A percentile compares a stretch with the other conserved stretches of the same genome.
phyloP scores from a whole-genome alignment of 2,888 invertebrate species.

The Eilema griseolum region DNA sequence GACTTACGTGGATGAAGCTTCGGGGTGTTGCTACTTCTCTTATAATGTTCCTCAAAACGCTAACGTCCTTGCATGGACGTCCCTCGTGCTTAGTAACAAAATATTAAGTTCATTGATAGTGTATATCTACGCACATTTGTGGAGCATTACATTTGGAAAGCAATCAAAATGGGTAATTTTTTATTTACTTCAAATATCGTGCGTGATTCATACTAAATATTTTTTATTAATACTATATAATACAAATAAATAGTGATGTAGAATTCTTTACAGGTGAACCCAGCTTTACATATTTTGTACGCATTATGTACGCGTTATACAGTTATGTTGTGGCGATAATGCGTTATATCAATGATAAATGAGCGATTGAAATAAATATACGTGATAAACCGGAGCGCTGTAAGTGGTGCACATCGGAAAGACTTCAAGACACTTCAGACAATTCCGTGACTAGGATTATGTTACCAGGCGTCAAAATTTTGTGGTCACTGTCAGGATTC shows the following conservation, averaged over 20 bases:
- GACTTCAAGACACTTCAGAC: too few relatives aligned
- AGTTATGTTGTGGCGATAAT: slow-evolving; percentile 61
- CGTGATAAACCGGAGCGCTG: slow-evolving; percentile 54
- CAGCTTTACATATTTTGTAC: slow-evolving; percentile 37
- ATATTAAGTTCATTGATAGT: background rate
- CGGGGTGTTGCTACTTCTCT: background rate
- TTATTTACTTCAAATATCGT: background rate
- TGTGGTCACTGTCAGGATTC: background rate
- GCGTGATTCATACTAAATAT: background rate
- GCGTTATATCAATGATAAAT: slow-evolving; percentile 66
- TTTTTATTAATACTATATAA: background rate
- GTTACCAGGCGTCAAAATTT: background rate
- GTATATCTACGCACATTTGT: background rate
- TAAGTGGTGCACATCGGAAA: slow-evolving; percentile 59
- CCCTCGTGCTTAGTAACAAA: background rate
- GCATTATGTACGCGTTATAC: slow-evolving; percentile 52
- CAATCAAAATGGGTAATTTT: background rate
- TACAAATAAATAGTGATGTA: background rate
- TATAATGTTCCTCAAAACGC: background rate
- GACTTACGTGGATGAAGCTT: background rate
- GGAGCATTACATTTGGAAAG: background rate
- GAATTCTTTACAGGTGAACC: slow-evolving; percentile 15
- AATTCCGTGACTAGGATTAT: background rate
- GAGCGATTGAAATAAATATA: slow-evolving; percentile 58
- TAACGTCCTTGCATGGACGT: background rate